These are phyloP conservation scores for Formica aserva DNA, from an alignment of 2,888 invertebrate genomes.

Conservation along the genomic window DNA sequence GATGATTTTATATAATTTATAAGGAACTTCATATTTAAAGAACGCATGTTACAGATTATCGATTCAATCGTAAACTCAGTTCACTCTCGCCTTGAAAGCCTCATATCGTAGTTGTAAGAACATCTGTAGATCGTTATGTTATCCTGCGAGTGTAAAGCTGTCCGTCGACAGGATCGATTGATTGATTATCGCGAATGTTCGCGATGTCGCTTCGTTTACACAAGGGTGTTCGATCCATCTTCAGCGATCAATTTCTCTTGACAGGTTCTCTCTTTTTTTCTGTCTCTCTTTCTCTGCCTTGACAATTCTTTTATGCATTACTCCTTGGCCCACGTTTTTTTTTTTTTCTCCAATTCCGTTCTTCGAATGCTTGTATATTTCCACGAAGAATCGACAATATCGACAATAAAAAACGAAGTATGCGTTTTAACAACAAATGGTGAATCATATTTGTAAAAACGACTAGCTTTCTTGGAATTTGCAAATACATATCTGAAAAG, in stretches of 20 bases:
- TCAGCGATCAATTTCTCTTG: conserved; percentile 31
- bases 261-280: conserved; percentile 12
- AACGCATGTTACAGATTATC: not conserved
- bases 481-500: not conserved
- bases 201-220: conserved; percentile 30
- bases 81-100: not conserved
- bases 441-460: not conserved
- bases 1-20: not conserved
- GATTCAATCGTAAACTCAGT: not conserved
- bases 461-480: not conserved
- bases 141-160: conserved; percentile 14
- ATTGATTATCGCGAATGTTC: conserved; percentile 40
- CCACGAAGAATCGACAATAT: not conserved
- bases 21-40: not conserved
- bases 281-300: not conserved
- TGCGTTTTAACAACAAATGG: not conserved
- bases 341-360: not conserved
- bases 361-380: not conserved
- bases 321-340: conserved; percentile 13
- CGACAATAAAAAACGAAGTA: not conserved
- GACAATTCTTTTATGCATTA: conserved; percentile 29
- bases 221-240: conserved; percentile 49
- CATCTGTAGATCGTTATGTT: conserved; percentile 30
- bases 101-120: not conserved
- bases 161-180: conserved; percentile 37